Percentiles rank a stretch among this genome's conserved stretches.
Evolutionary conservation across 1,140 invertebrate species (phyloP).

Genomic region (Mercenaria mercenaria): DNA sequence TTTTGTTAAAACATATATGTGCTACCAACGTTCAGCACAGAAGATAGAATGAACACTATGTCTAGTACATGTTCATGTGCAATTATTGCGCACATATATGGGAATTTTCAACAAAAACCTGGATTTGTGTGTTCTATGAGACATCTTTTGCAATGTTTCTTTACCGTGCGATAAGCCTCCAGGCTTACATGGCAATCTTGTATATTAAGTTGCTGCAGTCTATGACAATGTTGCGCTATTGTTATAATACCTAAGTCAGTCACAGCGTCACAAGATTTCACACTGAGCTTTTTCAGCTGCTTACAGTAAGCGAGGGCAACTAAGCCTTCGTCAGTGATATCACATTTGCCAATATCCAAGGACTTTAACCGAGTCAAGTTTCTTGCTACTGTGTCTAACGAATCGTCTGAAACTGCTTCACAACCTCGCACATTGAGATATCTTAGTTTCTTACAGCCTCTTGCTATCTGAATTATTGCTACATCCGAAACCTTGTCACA

Average conservation of each 20-base stretch:
- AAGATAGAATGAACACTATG: too few species aligned
- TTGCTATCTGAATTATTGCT: slow-evolving; percentile 94
- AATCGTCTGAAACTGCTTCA: slow-evolving; percentile 96
- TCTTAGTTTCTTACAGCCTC: slow-evolving; percentile 94
- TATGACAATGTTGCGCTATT: slow-evolving; percentile 93
- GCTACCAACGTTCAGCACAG: too few species aligned
- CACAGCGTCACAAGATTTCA: slow-evolving; percentile 95
- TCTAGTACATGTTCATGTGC: too few species aligned
- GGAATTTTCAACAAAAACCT: slow-evolving; percentile 91
- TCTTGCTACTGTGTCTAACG: slow-evolving; percentile 92
- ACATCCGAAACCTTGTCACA: slow-evolving; percentile 96
- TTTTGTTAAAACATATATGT: background rate
- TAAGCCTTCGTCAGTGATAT: slow-evolving; percentile 95
- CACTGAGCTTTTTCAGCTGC: slow-evolving; percentile 95
- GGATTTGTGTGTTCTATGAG: slow-evolving; percentile 98
- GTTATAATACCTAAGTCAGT: slow-evolving; percentile 95
- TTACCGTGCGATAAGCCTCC: slow-evolving; percentile 95
- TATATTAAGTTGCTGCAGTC: slow-evolving; percentile 89
- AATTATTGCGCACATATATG: background rate
- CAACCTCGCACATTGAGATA: slow-evolving; percentile 97
- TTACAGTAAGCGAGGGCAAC: slow-evolving; percentile 94
- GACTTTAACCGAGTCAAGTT: slow-evolving; percentile 94
- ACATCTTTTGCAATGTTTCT: slow-evolving; percentile 95
- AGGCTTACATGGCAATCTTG: slow-evolving; percentile 95
- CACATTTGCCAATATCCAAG: slow-evolving; percentile 96